Conservation (phyloP, 1,140 invertebrate species). For the Metopolophium dirhodum region DNA sequence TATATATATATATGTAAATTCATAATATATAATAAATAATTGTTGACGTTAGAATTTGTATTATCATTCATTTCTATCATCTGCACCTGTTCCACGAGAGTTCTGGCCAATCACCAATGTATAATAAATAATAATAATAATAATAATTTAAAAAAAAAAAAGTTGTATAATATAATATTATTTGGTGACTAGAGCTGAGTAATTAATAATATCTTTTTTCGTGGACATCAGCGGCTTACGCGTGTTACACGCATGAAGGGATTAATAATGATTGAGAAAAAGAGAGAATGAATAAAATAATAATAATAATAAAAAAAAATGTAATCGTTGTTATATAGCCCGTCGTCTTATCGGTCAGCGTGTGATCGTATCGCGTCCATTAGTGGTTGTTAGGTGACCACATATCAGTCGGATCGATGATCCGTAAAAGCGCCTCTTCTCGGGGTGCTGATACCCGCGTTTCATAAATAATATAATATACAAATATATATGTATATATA, state of each 20-base stretch:
- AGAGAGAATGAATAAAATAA: background rate
- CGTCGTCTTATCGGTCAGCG: background rate
- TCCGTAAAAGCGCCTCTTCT: background rate
- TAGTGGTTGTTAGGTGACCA: background rate
- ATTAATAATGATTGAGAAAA: background rate
- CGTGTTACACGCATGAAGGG: background rate
- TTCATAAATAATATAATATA: conserved; percentile 1
- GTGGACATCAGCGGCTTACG: conserved; percentile 25
- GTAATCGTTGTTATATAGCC: background rate
- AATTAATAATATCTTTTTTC: conserved; percentile 24
- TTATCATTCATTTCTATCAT: background rate
- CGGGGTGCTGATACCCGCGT: background rate
- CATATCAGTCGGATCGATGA: background rate
- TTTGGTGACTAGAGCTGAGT: conserved; percentile 59
- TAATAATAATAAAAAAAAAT: conserved; percentile 12
- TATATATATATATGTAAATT: background rate
- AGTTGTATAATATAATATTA: conserved; percentile 22
- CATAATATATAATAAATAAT: background rate
- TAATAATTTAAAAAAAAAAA: background rate
- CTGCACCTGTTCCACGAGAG: background rate
- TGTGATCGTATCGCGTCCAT: background rate
- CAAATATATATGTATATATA: background rate
- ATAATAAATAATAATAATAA: conserved; percentile 36
- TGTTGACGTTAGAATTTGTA: background rate
- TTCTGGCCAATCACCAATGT: conserved; percentile 48